phyloP scores from a whole-genome alignment of 2,797 vertebrate genomes.

The Trachops cirrhosus region DNA sequence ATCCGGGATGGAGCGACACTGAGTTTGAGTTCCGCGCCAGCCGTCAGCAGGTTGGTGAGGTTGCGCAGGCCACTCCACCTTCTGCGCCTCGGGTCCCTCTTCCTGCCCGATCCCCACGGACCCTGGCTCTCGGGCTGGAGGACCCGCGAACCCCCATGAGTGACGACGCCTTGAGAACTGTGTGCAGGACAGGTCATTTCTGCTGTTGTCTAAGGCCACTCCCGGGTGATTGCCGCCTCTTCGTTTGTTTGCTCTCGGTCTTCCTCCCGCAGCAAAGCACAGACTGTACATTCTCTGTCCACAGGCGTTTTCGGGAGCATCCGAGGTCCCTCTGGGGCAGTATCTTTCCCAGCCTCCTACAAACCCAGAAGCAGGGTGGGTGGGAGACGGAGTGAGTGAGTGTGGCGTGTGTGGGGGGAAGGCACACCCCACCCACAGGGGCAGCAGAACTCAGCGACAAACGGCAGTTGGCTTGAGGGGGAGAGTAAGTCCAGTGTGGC shows the following conservation, averaged over 20 bases:
- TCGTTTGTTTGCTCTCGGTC: not conserved
- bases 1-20: not conserved
- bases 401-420: not conserved
- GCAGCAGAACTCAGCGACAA: not conserved
- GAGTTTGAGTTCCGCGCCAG: not conserved
- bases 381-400: not conserved
- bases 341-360: not conserved
- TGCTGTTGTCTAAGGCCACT: not conserved
- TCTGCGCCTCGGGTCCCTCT: not conserved
- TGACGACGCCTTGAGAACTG: not conserved
- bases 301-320: not conserved
- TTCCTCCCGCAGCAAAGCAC: not conserved
- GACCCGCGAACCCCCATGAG: accelerated
- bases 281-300: not conserved
- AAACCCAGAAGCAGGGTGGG: not conserved
- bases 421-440: no score
- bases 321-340: not conserved
- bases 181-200: accelerated
- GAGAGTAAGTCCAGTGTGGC: not conserved
- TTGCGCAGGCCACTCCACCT: not conserved
- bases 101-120: not conserved
- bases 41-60: not conserved
- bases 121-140: not conserved
- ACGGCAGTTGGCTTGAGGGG: accelerated
- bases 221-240: not conserved